Evolutionary conservation across 2,113 vertebrate genomes (phyloP).

Genomic region (mouse (Mus musculus)): GRCm39 chr9:64158501-64159000

Average conservation of each 20-base stretch:
- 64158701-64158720: not conserved
- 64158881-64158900: no score
- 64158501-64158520: slow-evolving; percentile 11
- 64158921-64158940: no score
- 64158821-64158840: no score
- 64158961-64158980: no score
- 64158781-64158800: not conserved
- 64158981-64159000: no score
- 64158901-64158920: no score
- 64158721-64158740: not conserved
- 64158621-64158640: not conserved
- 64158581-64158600: not conserved
- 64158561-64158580: not conserved
- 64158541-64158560: not conserved
- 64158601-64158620: not conserved
- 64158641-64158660: not conserved
- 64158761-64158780: not conserved
- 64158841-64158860: no score
- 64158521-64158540: slow-evolving; percentile 37
- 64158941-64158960: no score
- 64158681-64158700: not conserved
- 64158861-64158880: no score
- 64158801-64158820: not conserved
- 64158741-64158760: not conserved
- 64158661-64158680: not conserved